Base-by-base conservation (phyloP, 2,797 vertebrate genomes). In the Micromesistius poutassou region DNA sequence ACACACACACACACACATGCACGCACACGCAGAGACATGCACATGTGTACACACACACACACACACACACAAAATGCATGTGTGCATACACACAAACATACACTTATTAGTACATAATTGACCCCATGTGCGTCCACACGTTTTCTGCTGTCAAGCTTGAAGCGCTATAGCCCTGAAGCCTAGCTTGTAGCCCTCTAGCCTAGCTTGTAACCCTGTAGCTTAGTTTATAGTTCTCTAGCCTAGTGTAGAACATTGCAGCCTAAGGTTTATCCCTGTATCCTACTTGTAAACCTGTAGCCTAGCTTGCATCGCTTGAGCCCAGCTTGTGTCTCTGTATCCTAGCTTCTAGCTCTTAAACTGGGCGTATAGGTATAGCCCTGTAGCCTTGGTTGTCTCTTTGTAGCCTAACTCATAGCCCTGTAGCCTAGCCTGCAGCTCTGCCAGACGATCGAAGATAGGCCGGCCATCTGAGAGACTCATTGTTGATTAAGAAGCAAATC, bases 111-210 rank as follows among this genome's bases (percentile, higher is more conserved):
- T 40, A 72, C 73, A 66, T n/a, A 76, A 68, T 55, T 25, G 72
- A 82, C 46, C 78, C 78, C 76, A 71, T 75, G 76, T 78, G 74
- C 55, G 74, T 72, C 68, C 35, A 19, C 28, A 35, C 25, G 33
- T 25, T 70, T 70, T 70, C 0, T 70, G n/a, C 6, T 30, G 66
- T 30, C 30, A 13, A 62, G n/a, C 55, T 8, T 62, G n/a, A 9
- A 62, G 55, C 55, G 9, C 55, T 25, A 1, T 62, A 62, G 55
- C 19, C 46, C 9, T 38, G 36, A 14, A 46, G 2, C 42, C 12
- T 46, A 42, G 40, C 14, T 1, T 16, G 1, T 55, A 19, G 46
- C 46, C 19, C 46, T 55, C 16, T 22, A 55, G 46, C 46, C 46
- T 22, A 55, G 19, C 16, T 22, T 55, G 19, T 55, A 55, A 4